Evolutionary conservation across 2,113 vertebrate species (phyloP), one percentile per base, ranked within the genome.

Genomic region (Crotalus tigris): DNA sequence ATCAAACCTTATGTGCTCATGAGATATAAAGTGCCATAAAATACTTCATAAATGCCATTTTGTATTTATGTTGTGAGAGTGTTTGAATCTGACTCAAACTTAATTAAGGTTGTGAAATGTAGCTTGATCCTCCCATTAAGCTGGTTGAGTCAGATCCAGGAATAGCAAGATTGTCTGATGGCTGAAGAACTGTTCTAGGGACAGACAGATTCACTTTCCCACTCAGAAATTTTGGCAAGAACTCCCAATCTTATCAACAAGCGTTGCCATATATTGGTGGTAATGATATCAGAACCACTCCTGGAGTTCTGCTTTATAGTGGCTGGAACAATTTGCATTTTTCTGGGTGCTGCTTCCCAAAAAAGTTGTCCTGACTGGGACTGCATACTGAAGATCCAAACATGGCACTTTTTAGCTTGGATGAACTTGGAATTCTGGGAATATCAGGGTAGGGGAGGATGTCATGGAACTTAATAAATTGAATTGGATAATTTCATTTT

Each of bases 31-130:
- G 54, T 89, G 54, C 49, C 53, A 81, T 81, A 93, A 91, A 89
- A 90, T 86, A n/a, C 24, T 93, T 29, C 46, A 54, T 39, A 90
- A 86, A 86, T 55, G 87, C 17, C n/a, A 85, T 54, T 85, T 59
- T 61, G 53, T 91, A 93, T 93, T 93, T 93, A 87, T 93, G 85
- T 85, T 85, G 26, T 53, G 54, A 53, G 87, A 85, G 54, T 29
- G 44, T 59, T 85, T 91, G 90, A 85, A 7, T 89, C 64, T 89
- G 64, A 88, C 21, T 54, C 93, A 91, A 87, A 89, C 87, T 85
- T 92, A 92, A 92, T 85, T 58, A 88, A 88, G 90, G 86, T 75
- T 39, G 86, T 89, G 86, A 46, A 87, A 93, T 51, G 64, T 88
- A 89, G 86, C 44, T 10, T 89, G 39, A 91, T 59, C 87, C 64